Evolutionary conservation across 2,888 invertebrate species (phyloP).

Genomic region (Hemicrepidius hirtus): DNA sequence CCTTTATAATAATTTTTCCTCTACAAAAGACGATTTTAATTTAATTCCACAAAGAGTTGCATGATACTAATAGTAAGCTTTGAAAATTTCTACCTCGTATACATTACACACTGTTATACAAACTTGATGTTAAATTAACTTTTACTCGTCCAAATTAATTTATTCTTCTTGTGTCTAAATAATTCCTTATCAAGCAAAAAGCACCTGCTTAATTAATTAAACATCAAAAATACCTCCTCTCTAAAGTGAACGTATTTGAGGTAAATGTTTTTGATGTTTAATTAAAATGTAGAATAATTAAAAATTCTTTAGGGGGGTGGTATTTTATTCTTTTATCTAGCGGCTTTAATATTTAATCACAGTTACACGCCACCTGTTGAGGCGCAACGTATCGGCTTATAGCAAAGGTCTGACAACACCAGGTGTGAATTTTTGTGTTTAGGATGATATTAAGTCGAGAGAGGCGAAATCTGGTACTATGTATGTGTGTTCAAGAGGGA

Average conservation of each 20-base stretch:
- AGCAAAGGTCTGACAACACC: background rate
- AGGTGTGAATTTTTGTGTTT: background rate
- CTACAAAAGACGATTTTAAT: background rate
- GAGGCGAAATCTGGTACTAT: constrained; percentile 1
- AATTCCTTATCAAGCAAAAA: constrained; percentile 9
- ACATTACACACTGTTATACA: background rate
- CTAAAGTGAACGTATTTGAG: constrained; percentile 18
- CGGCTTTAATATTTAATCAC: background rate
- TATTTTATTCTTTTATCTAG: background rate
- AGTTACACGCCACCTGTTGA: background rate
- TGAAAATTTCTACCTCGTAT: background rate
- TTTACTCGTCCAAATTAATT: constrained; percentile 36
- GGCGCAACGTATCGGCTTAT: background rate
- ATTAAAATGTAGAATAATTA: constrained; percentile 39
- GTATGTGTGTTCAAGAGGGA: constrained; percentile 10
- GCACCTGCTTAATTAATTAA: constrained; percentile 36
- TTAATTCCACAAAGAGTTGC: background rate
- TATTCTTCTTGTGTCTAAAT: constrained; percentile 14
- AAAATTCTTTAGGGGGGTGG: constrained; percentile 24
- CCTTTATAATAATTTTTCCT: too few species aligned
- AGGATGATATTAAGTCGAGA: constrained; percentile 1
- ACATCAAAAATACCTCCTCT: constrained; percentile 33
- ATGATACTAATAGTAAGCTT: too few species aligned
- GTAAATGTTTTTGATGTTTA: constrained; percentile 48
- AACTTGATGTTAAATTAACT: constrained; percentile 12